These are phyloP conservation scores for Paelopatides confundens DNA, from an alignment of 53 echinoderm and acorn worm species.

Conservation along the genomic window DNA sequence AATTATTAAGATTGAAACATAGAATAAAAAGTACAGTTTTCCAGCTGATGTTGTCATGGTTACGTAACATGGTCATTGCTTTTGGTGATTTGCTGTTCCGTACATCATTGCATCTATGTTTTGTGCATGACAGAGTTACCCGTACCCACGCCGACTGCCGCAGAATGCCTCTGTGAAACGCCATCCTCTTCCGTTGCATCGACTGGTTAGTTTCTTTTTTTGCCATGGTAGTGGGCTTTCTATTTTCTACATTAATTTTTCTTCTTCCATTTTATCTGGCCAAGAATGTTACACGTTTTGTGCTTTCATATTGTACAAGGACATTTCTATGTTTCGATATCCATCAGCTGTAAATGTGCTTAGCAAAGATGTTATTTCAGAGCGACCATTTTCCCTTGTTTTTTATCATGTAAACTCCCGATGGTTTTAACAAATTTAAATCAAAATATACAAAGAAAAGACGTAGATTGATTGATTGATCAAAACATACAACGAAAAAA, in stretches of 20 bases:
- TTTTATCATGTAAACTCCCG: too few relatives aligned
- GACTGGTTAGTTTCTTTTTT: slow-evolving; percentile 39
- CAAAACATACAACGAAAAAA: too few relatives aligned
- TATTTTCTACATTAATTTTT: not conserved
- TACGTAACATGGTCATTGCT: not conserved
- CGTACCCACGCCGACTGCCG: slow-evolving; percentile 60
- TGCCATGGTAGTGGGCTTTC: slow-evolving; percentile 9
- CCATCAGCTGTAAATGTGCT: not conserved
- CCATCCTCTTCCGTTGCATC: not conserved
- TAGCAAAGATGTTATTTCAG: not conserved
- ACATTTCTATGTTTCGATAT: not conserved
- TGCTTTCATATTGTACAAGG: not conserved
- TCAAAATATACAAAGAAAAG: too few relatives aligned
- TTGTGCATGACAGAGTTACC: slow-evolving; percentile 76
- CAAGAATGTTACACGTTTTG: not conserved
- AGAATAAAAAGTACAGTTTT: not conserved
- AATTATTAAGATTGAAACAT: too few relatives aligned
- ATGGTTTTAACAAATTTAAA: too few relatives aligned
- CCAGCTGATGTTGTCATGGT: not conserved
- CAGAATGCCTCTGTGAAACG: slow-evolving; percentile 70
- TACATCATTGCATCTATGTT: slow-evolving; percentile 11
- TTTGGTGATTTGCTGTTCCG: not conserved
- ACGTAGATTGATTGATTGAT: too few relatives aligned
- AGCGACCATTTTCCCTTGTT: too few relatives aligned
- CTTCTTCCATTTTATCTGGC: not conserved